These are phyloP conservation scores for Polietes domitor DNA, from an alignment of 2,888 invertebrate species.

Conservation along the genomic window DNA sequence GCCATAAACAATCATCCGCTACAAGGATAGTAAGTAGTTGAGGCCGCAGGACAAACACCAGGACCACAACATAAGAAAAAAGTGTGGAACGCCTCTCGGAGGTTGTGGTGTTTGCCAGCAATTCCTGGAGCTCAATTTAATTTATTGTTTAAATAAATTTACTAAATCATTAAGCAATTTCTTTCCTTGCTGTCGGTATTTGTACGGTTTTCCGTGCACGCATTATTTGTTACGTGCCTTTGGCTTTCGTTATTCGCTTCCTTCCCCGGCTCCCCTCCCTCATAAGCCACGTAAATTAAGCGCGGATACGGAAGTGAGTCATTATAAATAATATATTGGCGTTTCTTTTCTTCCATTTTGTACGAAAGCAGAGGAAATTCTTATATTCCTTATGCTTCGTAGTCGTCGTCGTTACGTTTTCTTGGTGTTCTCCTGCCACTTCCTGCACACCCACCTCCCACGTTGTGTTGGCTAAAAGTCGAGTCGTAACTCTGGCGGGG, in stretches of 20 bases:
- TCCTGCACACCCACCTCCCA: background rate
- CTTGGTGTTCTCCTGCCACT: background rate
- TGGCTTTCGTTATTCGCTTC: conserved; percentile 17
- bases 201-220: conserved; percentile 35
- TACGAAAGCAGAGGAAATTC: conserved; percentile 50
- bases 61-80: background rate
- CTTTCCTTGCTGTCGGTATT: background rate
- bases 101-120: background rate
- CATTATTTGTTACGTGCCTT: conserved; percentile 56
- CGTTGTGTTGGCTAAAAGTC: background rate
- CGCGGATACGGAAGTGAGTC: conserved; percentile 66
- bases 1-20: background rate
- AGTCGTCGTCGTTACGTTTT: background rate
- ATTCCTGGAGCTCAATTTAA: conserved; percentile 37
- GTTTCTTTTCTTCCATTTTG: conserved; percentile 42
- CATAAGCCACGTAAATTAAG: conserved; percentile 67
- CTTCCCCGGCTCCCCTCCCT: too few species aligned
- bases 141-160: conserved; percentile 57
- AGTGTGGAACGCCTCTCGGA: background rate
- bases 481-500: background rate
- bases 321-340: conserved; percentile 67
- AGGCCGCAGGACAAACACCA: background rate
- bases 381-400: conserved; percentile 43
- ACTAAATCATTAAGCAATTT: conserved; percentile 43
- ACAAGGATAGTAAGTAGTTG: background rate